phyloP scores from a whole-genome alignment of 2,113 vertebrate species.

The Sphaerodactylus townsendi region DNA sequence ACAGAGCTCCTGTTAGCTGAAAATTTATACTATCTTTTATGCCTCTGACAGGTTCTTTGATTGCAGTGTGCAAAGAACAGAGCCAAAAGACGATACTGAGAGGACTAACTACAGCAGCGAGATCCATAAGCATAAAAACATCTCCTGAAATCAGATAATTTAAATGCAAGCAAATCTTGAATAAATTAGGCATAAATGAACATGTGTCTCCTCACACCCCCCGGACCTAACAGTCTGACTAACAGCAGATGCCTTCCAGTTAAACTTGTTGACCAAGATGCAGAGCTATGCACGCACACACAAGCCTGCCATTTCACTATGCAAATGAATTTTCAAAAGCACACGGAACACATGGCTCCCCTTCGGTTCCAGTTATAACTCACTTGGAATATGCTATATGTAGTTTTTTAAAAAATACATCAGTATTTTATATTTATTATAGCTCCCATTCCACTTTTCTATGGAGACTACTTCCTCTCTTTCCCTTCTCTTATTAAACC shows the following conservation, averaged over 20 bases:
- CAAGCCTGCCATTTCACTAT: neutral
- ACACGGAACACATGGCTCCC: no score
- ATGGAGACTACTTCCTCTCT: no score
- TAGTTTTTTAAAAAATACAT: no score
- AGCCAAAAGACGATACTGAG: conserved; percentile 41
- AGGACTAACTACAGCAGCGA: conserved; percentile 35
- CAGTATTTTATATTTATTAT: no score
- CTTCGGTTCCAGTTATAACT: neutral
- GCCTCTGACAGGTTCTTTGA: conserved; percentile 17
- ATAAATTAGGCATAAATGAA: conserved; percentile 32
- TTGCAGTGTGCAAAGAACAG: conserved; percentile 18
- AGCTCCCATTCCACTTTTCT: no score
- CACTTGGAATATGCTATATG: neutral
- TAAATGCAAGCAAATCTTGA: conserved; percentile 32
- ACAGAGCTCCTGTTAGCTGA: neutral
- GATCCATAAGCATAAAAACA: conserved; percentile 33
- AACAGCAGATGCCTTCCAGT: neutral
- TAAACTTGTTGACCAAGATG: neutral
- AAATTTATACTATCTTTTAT: conserved; percentile 6
- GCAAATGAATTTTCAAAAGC: neutral
- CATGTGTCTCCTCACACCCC: neutral
- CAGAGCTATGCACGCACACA: neutral
- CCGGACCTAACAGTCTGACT: neutral
- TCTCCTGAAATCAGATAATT: conserved; percentile 21
- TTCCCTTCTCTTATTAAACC: no score